Evolutionary conservation across 2,888 invertebrate genomes (phyloP).

Genomic region (Noctua janthina): DNA sequence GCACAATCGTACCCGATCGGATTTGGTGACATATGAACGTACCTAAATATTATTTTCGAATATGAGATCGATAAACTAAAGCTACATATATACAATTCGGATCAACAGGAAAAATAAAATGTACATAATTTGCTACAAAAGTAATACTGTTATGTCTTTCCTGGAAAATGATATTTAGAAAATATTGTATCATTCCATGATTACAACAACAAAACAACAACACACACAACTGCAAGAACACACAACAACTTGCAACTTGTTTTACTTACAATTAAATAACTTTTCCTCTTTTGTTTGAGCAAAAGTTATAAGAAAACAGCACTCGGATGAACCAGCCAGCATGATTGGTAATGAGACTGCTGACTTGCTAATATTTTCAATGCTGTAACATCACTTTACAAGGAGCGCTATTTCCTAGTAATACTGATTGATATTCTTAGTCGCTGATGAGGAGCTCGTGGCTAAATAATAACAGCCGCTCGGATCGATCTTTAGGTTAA

Average conservation of each 20-base stretch:
- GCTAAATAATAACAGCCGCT: too few relatives aligned
- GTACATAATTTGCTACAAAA: not conserved
- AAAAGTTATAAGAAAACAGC: not conserved
- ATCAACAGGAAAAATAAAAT: conserved; percentile 14
- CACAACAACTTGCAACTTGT: too few relatives aligned
- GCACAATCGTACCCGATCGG: not conserved
- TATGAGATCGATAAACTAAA: conserved; percentile 37
- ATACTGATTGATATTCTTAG: not conserved
- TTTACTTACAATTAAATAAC: not conserved
- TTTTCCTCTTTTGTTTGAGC: not conserved
- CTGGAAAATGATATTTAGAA: conserved; percentile 4
- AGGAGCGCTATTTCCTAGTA: not conserved
- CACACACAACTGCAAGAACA: too few relatives aligned
- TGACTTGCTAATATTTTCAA: not conserved
- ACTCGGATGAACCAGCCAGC: not conserved
- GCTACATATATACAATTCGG: not conserved
- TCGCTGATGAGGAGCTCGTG: too few relatives aligned
- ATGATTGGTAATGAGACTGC: too few relatives aligned
- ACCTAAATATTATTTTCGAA: not conserved
- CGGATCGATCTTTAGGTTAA: too few relatives aligned
- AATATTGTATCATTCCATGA: not conserved
- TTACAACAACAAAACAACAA: not conserved
- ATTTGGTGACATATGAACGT: not conserved
- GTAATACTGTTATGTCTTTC: conserved; percentile 10
- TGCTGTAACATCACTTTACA: not conserved